phyloP scores from a whole-genome alignment of 2,888 invertebrate species.

The Drosophila nigricruria region DNA sequence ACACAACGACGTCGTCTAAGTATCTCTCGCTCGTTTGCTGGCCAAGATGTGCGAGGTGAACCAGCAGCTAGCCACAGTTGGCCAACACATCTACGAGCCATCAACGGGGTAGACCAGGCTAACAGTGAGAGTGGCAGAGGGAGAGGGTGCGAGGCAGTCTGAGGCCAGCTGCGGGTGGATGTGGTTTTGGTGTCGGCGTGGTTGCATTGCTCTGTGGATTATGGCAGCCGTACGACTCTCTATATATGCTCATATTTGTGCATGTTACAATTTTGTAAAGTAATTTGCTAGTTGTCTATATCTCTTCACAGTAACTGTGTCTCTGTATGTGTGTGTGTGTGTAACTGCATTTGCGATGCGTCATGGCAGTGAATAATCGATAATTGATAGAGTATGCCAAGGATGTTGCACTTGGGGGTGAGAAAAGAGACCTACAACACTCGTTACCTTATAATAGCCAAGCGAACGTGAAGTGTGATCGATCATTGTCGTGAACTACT shows the following conservation, averaged over 20 bases:
- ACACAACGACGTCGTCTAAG: slow-evolving; percentile 37
- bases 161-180: slow-evolving; percentile 59
- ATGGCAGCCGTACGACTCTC: slow-evolving; percentile 63
- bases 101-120: slow-evolving; percentile 12
- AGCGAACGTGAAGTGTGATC: slow-evolving; percentile 22
- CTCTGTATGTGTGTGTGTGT: background rate
- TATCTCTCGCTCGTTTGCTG: slow-evolving; percentile 22
- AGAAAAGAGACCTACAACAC: slow-evolving; percentile 31
- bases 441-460: background rate
- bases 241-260: slow-evolving; percentile 66
- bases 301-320: background rate
- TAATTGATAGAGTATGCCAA: slow-evolving; percentile 52
- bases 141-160: background rate
- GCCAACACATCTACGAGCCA: slow-evolving; percentile 33
- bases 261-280: slow-evolving; percentile 71
- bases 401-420: slow-evolving; percentile 56
- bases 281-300: slow-evolving; percentile 57
- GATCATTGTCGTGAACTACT: slow-evolving; percentile 33
- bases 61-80: slow-evolving; percentile 45
- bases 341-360: slow-evolving; percentile 41
- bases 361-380: slow-evolving; percentile 59
- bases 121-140: background rate
- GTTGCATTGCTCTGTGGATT: slow-evolving; percentile 41
- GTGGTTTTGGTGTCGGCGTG: slow-evolving; percentile 8
- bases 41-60: slow-evolving; percentile 70